Evolutionary conservation across 2,888 invertebrate genomes (phyloP), one percentile per base, ranked within the genome.

Genomic region (Ptychoptera contaminata): DNA sequence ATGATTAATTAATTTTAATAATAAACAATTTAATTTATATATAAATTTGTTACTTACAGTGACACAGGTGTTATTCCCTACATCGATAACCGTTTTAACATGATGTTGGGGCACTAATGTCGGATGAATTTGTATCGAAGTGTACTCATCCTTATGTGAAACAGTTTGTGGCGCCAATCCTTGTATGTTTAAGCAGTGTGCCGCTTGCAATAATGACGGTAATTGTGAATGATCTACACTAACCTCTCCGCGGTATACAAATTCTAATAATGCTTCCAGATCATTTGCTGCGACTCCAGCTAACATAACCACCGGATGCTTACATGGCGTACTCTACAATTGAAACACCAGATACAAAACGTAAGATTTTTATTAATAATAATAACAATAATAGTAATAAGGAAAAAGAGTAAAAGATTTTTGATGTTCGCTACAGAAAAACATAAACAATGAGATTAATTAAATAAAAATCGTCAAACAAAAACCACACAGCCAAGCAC

Each of bases 231-330:
- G 73, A 56, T 75, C 75, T 16, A 76, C 73, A 51, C 73, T 75
- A 23, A 76, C 73, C 64, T 76, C 74, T 40, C 76, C 76, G 37
- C 73, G 67, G 53, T 76, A 76, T 38, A 76, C 73, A 60, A 76
- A 76, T 58, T 76, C 75, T 40, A 76, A 58, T 42, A 76, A 55
- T n/a, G 73, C 72, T 57, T 76, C 75, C 51, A 76, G 61, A 57
- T 76, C 76, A 51, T 70, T 69, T 40, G 75, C 74, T 52, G 70
- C 71, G 29, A 76, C 72, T 47, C 75, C 76, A 39, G 75, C 75
- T 54, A 76, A 58, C 73, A 76, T 72, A n/a, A 76, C 71, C 30
- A 76, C 73, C 32, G 76, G 76, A 66, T 76, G 76, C 52, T 74
- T 71, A 58, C 75, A 76, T 54, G 74, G 73, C 46, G 76, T 74